Evolutionary conservation across 2,888 invertebrate genomes (phyloP).

Genomic region (Hanleya hanleyi): DNA sequence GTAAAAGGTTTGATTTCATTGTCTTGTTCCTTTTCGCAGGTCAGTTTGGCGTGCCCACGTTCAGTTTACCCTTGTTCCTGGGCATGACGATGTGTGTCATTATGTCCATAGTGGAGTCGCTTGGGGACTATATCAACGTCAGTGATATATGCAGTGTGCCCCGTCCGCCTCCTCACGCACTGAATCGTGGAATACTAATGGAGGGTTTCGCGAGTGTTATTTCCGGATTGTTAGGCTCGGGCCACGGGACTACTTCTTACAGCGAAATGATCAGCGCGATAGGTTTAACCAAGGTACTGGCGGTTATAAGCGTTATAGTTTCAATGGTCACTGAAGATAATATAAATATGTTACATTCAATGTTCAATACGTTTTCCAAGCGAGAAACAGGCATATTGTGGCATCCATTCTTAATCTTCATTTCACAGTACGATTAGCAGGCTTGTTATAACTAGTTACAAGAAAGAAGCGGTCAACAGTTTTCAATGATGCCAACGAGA

Average conservation of each 20-base stretch:
- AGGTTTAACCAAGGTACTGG: constrained; percentile 1
- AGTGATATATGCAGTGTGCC: not conserved
- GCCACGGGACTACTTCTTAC: constrained; percentile 7
- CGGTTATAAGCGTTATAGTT: too few relatives aligned
- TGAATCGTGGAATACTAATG: not conserved
- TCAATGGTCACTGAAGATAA: too few relatives aligned
- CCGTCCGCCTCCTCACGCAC: not conserved
- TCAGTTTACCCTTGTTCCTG: constrained; percentile 3
- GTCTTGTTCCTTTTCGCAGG: too few relatives aligned
- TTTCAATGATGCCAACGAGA: too few relatives aligned
- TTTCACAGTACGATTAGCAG: too few relatives aligned
- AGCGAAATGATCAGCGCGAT: constrained; percentile 8
- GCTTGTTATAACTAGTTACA: too few relatives aligned
- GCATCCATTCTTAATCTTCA: too few relatives aligned
- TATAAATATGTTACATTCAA: too few relatives aligned
- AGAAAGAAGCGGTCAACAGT: too few relatives aligned
- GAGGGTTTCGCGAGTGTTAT: not conserved
- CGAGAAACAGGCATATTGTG: too few relatives aligned
- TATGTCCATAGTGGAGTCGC: not conserved
- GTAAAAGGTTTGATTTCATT: too few relatives aligned
- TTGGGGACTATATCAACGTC: not conserved
- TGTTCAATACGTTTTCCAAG: too few relatives aligned
- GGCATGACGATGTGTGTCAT: not conserved
- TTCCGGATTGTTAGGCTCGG: not conserved
- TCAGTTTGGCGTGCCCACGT: not conserved